phyloP scores from a whole-genome alignment of 1,140 invertebrate species.

The Scaptomyza pallida region DNA sequence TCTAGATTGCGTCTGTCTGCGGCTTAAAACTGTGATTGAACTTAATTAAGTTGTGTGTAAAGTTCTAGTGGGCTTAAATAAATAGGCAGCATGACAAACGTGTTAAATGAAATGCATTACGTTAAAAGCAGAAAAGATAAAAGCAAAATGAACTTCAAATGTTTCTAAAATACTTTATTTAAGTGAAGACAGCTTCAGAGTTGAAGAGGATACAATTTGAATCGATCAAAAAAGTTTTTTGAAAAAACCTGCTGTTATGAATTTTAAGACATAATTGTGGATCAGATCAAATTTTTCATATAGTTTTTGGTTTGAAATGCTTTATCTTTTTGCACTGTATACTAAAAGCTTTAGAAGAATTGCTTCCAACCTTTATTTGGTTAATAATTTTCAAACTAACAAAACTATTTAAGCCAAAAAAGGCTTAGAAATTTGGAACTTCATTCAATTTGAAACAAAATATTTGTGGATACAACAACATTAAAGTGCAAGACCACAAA shows the following conservation, averaged over 20 bases:
- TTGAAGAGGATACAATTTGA: too few species aligned
- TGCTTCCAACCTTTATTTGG: neutral
- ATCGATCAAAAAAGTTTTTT: too few species aligned
- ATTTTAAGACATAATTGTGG: too few species aligned
- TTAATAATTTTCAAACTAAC: neutral
- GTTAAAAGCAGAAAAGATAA: too few species aligned
- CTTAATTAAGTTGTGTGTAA: slow-evolving; percentile 53
- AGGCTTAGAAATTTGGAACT: neutral
- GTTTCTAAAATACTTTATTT: too few species aligned
- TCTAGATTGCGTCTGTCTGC: slow-evolving; percentile 38
- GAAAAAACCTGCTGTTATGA: too few species aligned
- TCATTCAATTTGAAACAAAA: slow-evolving; percentile 26
- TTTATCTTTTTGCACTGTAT: too few species aligned
- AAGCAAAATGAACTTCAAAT: too few species aligned
- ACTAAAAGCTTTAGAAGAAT: too few species aligned
- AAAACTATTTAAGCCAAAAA: slow-evolving; percentile 1
- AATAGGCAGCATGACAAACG: neutral
- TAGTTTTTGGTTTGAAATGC: too few species aligned
- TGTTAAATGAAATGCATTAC: slow-evolving; percentile 1
- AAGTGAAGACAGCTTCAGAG: too few species aligned
- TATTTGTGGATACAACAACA: slow-evolving; percentile 27
- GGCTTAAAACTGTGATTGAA: slow-evolving; percentile 58
- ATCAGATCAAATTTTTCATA: too few species aligned
- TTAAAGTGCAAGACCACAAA: slow-evolving; percentile 35
- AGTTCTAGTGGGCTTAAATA: slow-evolving; percentile 3